Percentiles rank a stretch among this genome's conserved stretches.
phyloP scores from a whole-genome alignment of 2,888 invertebrate genomes.

The Folsomia candida region DNA sequence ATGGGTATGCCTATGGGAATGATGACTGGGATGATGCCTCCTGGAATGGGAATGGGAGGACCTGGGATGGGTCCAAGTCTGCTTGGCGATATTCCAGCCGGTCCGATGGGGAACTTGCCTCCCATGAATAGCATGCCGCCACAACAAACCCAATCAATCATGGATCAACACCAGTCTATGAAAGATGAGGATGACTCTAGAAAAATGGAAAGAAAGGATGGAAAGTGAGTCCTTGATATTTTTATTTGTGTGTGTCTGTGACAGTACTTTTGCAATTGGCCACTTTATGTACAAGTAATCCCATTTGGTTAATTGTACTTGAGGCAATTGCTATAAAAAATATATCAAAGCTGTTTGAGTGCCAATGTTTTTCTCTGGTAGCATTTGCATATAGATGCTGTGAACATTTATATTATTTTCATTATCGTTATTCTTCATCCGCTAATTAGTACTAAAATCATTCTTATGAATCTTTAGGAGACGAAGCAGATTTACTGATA shows the following conservation, averaged over 20 bases:
- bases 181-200: constrained; percentile 12
- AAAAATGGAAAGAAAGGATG: constrained; percentile 7
- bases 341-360: constrained; percentile 40
- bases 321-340: constrained; percentile 13
- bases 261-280: no score
- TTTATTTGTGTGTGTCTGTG: no score
- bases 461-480: constrained; percentile 30
- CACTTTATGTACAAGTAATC: background rate
- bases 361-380: constrained; percentile 22
- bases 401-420: constrained; percentile 12
- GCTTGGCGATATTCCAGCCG: constrained; percentile 42
- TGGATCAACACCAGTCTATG: background rate
- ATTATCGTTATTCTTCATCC: constrained; percentile 9
- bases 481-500: constrained; percentile 46
- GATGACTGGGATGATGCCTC: constrained; percentile 39
- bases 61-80: constrained; percentile 38
- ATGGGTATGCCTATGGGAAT: constrained; percentile 40
- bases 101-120: constrained; percentile 15
- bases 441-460: background rate
- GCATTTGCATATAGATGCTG: constrained; percentile 36
- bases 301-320: background rate
- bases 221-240: constrained; percentile 31
- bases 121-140: constrained; percentile 18
- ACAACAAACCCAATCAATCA: constrained; percentile 5
- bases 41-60: constrained; percentile 27